A percentile compares a stretch with the other conserved stretches of the same genome.
phyloP scores from a whole-genome alignment of 2,797 vertebrate genomes.

The Craterocephalus amniculus region DNA sequence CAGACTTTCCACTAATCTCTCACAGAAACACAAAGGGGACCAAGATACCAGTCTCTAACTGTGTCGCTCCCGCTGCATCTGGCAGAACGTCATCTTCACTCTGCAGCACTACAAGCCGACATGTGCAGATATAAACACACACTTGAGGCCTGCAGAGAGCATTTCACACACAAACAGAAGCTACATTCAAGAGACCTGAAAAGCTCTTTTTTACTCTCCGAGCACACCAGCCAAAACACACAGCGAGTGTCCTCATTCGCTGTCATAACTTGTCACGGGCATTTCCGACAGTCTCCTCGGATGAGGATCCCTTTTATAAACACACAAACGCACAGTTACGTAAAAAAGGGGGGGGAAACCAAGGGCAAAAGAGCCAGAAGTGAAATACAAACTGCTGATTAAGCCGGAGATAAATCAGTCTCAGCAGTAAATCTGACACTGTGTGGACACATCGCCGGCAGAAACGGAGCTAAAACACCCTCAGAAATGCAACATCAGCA shows the following conservation, averaged over 20 bases:
- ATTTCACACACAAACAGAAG: constrained; percentile 63
- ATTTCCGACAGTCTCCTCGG: constrained; percentile 64
- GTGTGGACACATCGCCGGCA: not conserved
- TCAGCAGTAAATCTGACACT: constrained; percentile 38
- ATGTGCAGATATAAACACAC: constrained; percentile 67
- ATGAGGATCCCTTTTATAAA: constrained; percentile 35
- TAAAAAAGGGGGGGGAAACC: not conserved
- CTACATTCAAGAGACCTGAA: constrained; percentile 72
- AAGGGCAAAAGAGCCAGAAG: constrained; percentile 9
- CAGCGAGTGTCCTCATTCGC: constrained; percentile 62
- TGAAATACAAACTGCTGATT: constrained; percentile 12
- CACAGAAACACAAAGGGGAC: constrained; percentile 51
- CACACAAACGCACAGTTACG: constrained; percentile 17
- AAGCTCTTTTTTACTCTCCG: constrained; percentile 54
- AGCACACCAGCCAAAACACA: constrained; percentile 49
- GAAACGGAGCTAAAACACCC: constrained; percentile 9
- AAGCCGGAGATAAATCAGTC: constrained; percentile 12
- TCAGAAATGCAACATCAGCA: constrained; percentile 11
- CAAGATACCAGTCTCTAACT: constrained; percentile 46
- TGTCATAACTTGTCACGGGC: constrained; percentile 75
- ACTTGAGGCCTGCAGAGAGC: constrained; percentile 35
- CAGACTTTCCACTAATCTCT: constrained; percentile 60
- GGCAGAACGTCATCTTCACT: constrained; percentile 59
- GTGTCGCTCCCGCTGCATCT: constrained; percentile 48
- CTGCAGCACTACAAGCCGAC: constrained; percentile 42